Base-by-base conservation (phyloP, 2,113 vertebrate species). In the Anseranas semipalmata region DNA sequence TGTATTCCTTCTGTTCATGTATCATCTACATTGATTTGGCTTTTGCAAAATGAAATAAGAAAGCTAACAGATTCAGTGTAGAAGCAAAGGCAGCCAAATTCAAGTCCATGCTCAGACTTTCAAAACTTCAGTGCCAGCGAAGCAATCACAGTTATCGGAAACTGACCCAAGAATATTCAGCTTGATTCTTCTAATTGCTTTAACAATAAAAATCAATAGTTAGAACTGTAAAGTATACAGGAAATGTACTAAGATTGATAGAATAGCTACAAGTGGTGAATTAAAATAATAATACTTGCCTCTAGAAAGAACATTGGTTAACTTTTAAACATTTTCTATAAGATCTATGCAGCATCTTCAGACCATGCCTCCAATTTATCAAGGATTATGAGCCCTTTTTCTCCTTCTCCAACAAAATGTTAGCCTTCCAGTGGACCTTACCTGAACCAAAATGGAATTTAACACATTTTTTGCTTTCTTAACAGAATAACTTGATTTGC, bases 41-140 rank as follows among this genome's bases (percentile, higher is more conserved):
- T 91, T 81, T 95, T 90, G 45, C 72, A 88, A 93, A 91, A 94
- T 92, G 85, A 94, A 95, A 93, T 32, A n/a, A 89, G 83, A 93
- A 41, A 92, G 82, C 65, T 59, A 91, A 56, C 11, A 74, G 87
- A 93, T 90, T 88, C 71, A 48, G 15, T 8, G 85, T 37, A 93
- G 56, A 85, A 85, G 70, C 28, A 86, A 95, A 95, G 53, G 70
- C 28, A 15, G 94, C 92, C 96, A 96, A 93, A 82, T 65, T 74
- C 62, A 60, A 68, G 56, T 22, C 58, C 60, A 55, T 21, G 60
- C 76, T 93, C 90, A 78, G 39, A 65, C 80, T 21, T 84, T 46
- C 0, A 0, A 58, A 85, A 76, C 25, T 75, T 72, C 53, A 78
- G 83, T 62, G 83, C 86, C 94, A 96, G 66, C 0, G 1, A 96